Base-by-base conservation (phyloP, 2,888 invertebrate species). In the Boloria selene region DNA sequence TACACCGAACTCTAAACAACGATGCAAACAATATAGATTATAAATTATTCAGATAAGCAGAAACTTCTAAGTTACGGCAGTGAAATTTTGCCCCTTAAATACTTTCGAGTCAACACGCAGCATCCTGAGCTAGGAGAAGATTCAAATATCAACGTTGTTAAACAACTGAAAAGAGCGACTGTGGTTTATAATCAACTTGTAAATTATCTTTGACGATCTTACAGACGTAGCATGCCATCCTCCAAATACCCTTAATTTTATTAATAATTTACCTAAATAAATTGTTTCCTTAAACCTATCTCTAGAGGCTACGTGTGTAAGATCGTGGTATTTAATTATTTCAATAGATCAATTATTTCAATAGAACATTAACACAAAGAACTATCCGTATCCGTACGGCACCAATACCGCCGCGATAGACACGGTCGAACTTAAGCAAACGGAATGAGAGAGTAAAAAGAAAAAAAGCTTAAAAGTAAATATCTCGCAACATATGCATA, bases 391-490 rank as follows among this genome's bases (percentile, higher is more conserved):
- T 47, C 22, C 58, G 61, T 64, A 68, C 61, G 64, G 68, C 72
- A 73, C 66, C 73, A 59, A 70, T 22, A 63, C 52, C 53, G 61
- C 66, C 45, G 54, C 51, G 49, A 62, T 26, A 38, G 61, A 70
- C 71, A 71, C 69, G 72, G 71, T 63, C 55, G 60, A 70, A 69
- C 70, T 71, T 69, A 75, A 61, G 79, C 67, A 58, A 78, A 79
- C 83, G 89, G 89, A 89, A 89, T 89, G 89, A 84, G 87, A 86
- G 74, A 88, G 84, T 82, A 83, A 72, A 47, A 73, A 81, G 77
- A 82, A 73, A 79, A 72, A 79, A 72, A 84, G 79, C 81, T 80
- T 83, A 83, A 80, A n/a, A 58, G 67, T 82, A 81, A 75, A 75
- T 70, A 75, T 64, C 71, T 72, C 72, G 70, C 72, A 72, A 67